Evolutionary conservation across 1,140 invertebrate species (phyloP).

Genomic region (Phocides pigmalion): DNA sequence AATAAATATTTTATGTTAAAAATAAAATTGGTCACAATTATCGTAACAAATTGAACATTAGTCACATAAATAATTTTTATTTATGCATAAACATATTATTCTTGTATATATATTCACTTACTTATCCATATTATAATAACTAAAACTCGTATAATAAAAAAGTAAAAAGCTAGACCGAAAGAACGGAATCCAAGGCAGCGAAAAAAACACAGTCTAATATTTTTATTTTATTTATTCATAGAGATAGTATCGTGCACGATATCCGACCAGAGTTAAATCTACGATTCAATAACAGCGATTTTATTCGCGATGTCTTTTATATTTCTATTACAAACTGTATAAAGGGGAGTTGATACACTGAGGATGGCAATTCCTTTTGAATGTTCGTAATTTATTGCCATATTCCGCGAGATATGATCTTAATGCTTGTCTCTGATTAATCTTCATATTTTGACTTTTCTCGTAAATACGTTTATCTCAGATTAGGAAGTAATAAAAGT

Average conservation of each 20-base stretch:
- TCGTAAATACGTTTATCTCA: too few species aligned
- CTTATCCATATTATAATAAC: too few species aligned
- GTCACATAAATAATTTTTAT: too few species aligned
- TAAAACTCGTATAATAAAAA: too few species aligned
- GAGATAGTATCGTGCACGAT: conserved; percentile 33
- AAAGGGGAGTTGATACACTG: conserved; percentile 31
- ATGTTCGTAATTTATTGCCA: conserved; percentile 34
- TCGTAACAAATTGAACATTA: too few species aligned
- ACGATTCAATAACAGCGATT: conserved; percentile 37
- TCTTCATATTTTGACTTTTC: conserved; percentile 8
- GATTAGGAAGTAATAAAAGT: too few species aligned
- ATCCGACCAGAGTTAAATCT: conserved; percentile 39
- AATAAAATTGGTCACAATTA: too few species aligned
- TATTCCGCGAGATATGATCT: conserved; percentile 45
- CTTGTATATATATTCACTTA: too few species aligned
- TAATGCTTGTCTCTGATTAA: conserved; percentile 44
- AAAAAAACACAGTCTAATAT: conserved; percentile 31
- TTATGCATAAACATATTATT: too few species aligned
- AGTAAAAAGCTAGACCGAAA: too few species aligned
- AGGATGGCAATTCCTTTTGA: conserved; percentile 25
- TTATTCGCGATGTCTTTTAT: conserved; percentile 37
- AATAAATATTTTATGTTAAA: too few species aligned
- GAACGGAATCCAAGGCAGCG: too few species aligned
- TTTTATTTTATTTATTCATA: conserved; percentile 35
- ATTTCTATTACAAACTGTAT: conserved; percentile 37